Conservation (phyloP, 2,113 vertebrate genomes). For the Gnathonemus echidnorhynchus region DNA sequence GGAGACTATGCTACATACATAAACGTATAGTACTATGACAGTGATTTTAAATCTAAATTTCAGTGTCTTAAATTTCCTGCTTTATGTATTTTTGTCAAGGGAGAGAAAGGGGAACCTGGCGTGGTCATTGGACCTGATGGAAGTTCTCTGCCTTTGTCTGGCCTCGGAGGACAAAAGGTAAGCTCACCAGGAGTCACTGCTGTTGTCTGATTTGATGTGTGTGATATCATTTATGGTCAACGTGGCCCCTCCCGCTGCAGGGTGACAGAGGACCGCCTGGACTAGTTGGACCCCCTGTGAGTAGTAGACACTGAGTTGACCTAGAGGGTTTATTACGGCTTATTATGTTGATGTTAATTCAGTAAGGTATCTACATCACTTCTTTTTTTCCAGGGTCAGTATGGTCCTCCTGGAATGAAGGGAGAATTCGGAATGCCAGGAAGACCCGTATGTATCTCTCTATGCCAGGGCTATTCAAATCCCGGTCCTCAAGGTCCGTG, state of each 20-base stretch:
- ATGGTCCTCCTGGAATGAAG: slow-evolving; percentile 58
- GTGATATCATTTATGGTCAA: background rate
- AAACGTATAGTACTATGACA: background rate
- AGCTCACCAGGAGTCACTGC: background rate
- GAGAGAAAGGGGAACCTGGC: slow-evolving; percentile 63
- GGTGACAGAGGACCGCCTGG: slow-evolving; percentile 56
- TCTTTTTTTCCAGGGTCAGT: slow-evolving; percentile 52
- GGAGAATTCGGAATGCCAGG: slow-evolving; percentile 75
- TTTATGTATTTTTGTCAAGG: slow-evolving; percentile 37
- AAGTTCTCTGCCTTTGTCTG: slow-evolving; percentile 43
- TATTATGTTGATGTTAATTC: no score
- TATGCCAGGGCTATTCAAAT: background rate
- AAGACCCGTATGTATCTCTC: slow-evolving; percentile 60
- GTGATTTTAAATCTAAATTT: background rate
- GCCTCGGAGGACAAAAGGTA: slow-evolving; percentile 46
- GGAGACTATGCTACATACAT: background rate
- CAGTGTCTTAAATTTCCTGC: background rate
- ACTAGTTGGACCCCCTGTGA: slow-evolving; percentile 54
- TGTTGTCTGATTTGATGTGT: background rate
- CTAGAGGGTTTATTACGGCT: background rate
- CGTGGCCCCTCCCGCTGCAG: slow-evolving; percentile 33
- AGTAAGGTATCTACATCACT: background rate
- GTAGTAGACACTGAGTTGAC: background rate
- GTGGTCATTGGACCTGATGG: slow-evolving; percentile 54
- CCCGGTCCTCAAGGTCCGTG: no score